Base-by-base conservation (phyloP, 2,797 vertebrate species). In the Zenarchopterus dispar region DNA sequence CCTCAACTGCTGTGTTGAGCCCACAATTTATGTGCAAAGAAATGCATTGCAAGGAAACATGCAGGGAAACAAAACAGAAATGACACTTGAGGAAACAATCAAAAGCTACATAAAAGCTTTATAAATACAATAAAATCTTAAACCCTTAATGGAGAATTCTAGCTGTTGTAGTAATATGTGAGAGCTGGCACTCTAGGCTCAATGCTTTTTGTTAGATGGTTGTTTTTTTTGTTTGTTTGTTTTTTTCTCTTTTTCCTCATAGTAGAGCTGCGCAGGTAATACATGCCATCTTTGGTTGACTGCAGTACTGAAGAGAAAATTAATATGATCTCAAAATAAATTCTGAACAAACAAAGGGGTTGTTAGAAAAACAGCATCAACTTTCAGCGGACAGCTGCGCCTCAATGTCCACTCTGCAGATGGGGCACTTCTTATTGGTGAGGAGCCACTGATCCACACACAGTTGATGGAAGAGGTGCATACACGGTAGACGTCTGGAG, bases 261-360 rank as follows among this genome's bases (percentile, higher is more conserved):
- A 82, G 91, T 93, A 93, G 90, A 94, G 94, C 94, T 95, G 96
- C 95, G 91, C 94, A 96, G 94, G 94, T 94, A 94, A 96, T 94
- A 97, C 95, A 96, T 96, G 97, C 96, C 97, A 96, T 99, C 98
- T 99, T 99, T 99, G 98, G 98, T 99, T 97, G 98, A 97, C 96
- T 98, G 97, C 94, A 94, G 96, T 96, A 96, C 95, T 96, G 93
- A 95, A 92, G 93, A 94, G 90, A 92, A 93, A 93, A 85, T 91
- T 88, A 93, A 92, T 81, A 87, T 90, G 85, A 70, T 41, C 86
- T 86, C 77, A 85, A 93, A 93, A 92, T 93, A 92, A 92, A 84
- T 85, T 90, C 84, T 93, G 90, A 92, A 90, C 91, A 91, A 92
- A 89, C 90, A 91, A 92, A 93, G 80, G 86, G 60, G 81, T 77